These are phyloP conservation scores for Tipula vernalis DNA, from an alignment of 2,888 invertebrate species.

Conservation along the genomic window DNA sequence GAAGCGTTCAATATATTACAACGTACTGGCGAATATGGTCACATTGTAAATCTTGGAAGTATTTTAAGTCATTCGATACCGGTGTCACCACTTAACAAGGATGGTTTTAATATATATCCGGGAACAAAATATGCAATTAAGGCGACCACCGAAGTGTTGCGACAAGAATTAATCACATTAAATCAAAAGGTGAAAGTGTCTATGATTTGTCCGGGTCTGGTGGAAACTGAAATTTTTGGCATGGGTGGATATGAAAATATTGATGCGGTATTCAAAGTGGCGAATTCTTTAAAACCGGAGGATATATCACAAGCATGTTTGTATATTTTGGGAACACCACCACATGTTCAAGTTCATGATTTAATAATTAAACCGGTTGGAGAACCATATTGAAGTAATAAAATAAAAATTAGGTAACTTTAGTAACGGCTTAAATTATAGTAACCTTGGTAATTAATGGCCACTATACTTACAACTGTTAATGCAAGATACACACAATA, in stretches of 20 bases:
- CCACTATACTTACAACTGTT: no score
- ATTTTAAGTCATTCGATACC: slow-evolving; percentile 37
- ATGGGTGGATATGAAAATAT: background rate
- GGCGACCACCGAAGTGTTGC: slow-evolving; percentile 25
- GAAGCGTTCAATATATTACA: slow-evolving; percentile 38
- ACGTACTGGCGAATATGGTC: slow-evolving; percentile 30
- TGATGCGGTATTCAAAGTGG: background rate
- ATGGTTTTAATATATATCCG: slow-evolving; percentile 25
- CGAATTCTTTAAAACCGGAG: background rate
- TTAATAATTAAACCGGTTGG: background rate
- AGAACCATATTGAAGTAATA: background rate
- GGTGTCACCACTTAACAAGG: slow-evolving; percentile 19
- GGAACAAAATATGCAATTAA: slow-evolving; percentile 26
- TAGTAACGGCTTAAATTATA: no score
- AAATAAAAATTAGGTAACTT: no score
- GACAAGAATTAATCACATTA: slow-evolving; percentile 17
- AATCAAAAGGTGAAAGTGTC: background rate
- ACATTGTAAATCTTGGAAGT: slow-evolving; percentile 37
- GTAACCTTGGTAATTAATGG: no score
- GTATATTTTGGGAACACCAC: background rate
- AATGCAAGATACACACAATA: no score
- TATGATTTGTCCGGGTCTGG: background rate
- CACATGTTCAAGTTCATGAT: background rate
- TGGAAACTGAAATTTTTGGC: background rate
- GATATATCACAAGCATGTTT: background rate